Evolutionary conservation across 2,113 vertebrate genomes (phyloP), one percentile per base, ranked within the genome.

Genomic region (Cheirogaleus medius): DNA sequence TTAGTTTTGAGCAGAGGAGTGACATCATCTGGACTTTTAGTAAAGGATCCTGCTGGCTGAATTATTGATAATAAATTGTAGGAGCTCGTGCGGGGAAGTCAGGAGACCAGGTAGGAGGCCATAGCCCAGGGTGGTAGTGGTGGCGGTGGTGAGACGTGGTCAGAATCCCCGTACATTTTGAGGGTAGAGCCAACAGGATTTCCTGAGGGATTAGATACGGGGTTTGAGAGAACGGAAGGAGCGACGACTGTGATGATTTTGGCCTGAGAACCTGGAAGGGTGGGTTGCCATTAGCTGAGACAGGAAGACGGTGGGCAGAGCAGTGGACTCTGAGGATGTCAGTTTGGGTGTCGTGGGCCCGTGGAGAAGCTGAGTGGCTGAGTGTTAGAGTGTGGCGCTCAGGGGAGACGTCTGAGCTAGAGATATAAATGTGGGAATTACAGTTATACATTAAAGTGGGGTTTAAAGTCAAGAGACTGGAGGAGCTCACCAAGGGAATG

Each of bases 121-220:
- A 0, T 1, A 27, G 34, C 4, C 15, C 52, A 6, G 27, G 34
- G 17, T 20, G 20, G 85, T 27, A 14, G 54, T 25, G 25, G 47
- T 78, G 15, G 39, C 49, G 17, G 42, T 1, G 1, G 29, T 85
- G 32, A 84, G 64, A 69, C 11, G 64, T 13, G 27, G 34, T 15
- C 83, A 39, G 39, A 20, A 4, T 69, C 44, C 18, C 39, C 34
- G 3, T 27, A 6, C 32, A 34, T 42, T 84, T 20, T 73, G 87
- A 86, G 68, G 63, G 25, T 27, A n/a, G n/a, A n/a, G n/a, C n/a
- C n/a, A n/a, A n/a, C n/a, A n/a, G n/a, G n/a, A n/a, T n/a, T n/a
- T n/a, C 73, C 54, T 39, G n/a, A 11, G 82, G 76, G 39, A 34
- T 29, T 47, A 15, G 23, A 27, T 0, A 0, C 7, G 25, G 12